Evolutionary conservation across 2,113 vertebrate genomes (phyloP).

Genomic region (Bungarus multicinctus): DNA sequence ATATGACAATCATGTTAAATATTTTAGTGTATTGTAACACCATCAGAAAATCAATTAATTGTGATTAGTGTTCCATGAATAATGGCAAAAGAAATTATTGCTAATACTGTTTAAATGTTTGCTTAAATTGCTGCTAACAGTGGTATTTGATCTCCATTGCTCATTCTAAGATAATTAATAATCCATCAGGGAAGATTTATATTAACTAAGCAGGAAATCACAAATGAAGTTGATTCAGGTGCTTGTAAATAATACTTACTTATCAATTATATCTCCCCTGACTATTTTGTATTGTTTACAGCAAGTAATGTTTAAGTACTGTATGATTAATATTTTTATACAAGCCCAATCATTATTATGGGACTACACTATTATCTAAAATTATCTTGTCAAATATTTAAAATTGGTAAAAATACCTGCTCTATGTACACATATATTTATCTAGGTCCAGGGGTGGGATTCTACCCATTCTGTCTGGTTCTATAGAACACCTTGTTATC

Average conservation of each 20-base stretch:
- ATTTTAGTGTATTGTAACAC: not conserved
- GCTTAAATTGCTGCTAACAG: slow-evolving; percentile 13
- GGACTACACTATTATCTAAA: not conserved
- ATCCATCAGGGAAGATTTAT: slow-evolving; percentile 27
- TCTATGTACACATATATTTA: not conserved
- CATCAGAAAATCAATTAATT: slow-evolving; percentile 9
- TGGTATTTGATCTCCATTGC: slow-evolving; percentile 15
- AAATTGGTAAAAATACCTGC: not conserved
- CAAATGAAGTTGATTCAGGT: not conserved
- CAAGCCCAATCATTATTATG: not conserved
- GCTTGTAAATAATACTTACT: not conserved
- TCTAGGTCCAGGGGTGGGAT: too few species aligned
- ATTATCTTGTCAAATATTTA: not conserved
- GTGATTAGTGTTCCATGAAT: slow-evolving; percentile 23
- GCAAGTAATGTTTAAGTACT: not conserved
- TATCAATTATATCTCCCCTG: not conserved
- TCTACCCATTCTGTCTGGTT: too few species aligned
- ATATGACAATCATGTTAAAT: not conserved
- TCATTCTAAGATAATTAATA: slow-evolving; percentile 20
- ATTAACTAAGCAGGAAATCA: slow-evolving; percentile 21
- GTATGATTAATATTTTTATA: not conserved
- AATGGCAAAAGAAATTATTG: slow-evolving; percentile 29
- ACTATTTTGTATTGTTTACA: not conserved
- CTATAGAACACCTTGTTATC: too few species aligned
- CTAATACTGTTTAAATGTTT: slow-evolving; percentile 24